These are phyloP conservation scores for Phrynocephalus guinanensis DNA, from an alignment of 2,797 vertebrate genomes.

Conservation along the genomic window DNA sequence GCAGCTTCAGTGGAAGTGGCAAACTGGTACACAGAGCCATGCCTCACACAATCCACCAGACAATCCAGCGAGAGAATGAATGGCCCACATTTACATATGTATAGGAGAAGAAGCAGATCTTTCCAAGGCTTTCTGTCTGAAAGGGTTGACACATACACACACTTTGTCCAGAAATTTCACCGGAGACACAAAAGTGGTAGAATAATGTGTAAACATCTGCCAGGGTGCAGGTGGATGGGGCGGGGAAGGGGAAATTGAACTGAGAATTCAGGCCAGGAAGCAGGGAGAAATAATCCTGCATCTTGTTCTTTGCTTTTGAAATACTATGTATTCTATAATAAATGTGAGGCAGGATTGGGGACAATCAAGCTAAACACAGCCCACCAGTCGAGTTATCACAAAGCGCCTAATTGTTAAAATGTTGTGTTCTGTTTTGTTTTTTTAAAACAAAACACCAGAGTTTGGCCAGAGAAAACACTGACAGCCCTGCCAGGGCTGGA, in stretches of 20 bases:
- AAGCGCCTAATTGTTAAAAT: not conserved
- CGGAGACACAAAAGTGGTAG: not conserved
- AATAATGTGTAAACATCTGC: not conserved
- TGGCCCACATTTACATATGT: not conserved
- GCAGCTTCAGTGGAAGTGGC: constrained; percentile 1
- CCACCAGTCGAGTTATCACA: not conserved
- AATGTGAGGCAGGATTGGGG: not conserved
- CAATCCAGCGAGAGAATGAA: constrained; percentile 1
- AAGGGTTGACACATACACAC: not conserved
- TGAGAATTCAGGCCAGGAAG: not conserved
- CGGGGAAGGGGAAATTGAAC: too few species aligned
- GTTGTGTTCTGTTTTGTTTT: not conserved
- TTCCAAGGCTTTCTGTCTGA: not conserved
- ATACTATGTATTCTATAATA: not conserved
- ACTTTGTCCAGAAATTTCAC: not conserved
- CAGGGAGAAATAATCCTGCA: not conserved
- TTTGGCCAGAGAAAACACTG: not conserved
- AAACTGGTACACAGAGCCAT: not conserved
- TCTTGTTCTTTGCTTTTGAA: not conserved
- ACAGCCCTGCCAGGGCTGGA: not conserved
- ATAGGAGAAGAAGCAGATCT: not conserved
- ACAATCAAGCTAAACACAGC: not conserved
- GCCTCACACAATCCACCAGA: not conserved
- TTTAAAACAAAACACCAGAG: not conserved
- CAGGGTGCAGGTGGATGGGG: too few species aligned